A percentile compares a stretch with the other conserved stretches of the same genome.
phyloP scores from a whole-genome alignment of 2,888 invertebrate genomes.

The Tinea pellionella region DNA sequence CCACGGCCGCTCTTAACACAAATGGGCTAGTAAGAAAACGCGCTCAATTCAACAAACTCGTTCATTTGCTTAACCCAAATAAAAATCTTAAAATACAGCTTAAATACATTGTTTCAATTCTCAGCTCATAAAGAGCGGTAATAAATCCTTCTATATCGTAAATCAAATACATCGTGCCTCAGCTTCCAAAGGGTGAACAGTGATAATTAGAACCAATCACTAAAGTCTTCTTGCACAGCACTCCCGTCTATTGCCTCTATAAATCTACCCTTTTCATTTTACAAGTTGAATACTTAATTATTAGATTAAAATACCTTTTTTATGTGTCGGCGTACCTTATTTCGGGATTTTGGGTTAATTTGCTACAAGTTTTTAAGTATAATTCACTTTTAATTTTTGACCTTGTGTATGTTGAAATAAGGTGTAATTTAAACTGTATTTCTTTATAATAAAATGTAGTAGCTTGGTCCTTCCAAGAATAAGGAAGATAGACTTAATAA shows the following conservation, averaged over 20 bases:
- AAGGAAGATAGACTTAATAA: slow-evolving; percentile 1
- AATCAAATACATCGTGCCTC: slow-evolving; percentile 1
- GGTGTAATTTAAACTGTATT: not conserved
- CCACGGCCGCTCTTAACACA: no score
- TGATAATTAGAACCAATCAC: slow-evolving; percentile 11
- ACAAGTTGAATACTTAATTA: slow-evolving; percentile 13
- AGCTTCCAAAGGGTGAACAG: not conserved
- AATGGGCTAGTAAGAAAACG: no score
- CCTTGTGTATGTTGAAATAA: not conserved
- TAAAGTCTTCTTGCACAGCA: not conserved
- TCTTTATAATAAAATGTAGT: not conserved
- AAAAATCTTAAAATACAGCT: not conserved
- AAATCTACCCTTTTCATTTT: slow-evolving; percentile 11
- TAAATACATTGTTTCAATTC: slow-evolving; percentile 10
- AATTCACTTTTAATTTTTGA: not conserved
- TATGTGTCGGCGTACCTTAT: slow-evolving; percentile 6
- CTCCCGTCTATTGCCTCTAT: slow-evolving; percentile 6
- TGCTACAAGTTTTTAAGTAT: not conserved
- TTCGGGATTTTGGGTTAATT: slow-evolving; percentile 8
- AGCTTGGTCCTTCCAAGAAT: slow-evolving; percentile 11
- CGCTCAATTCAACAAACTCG: no score
- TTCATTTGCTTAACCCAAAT: no score
- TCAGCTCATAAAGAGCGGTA: not conserved
- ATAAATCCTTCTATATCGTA: not conserved
- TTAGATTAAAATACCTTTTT: slow-evolving; percentile 9